A percentile compares a stretch with the other conserved stretches of the same genome.
phyloP scores from a whole-genome alignment of 1,140 invertebrate genomes.

The Solenopsis invicta region DNA sequence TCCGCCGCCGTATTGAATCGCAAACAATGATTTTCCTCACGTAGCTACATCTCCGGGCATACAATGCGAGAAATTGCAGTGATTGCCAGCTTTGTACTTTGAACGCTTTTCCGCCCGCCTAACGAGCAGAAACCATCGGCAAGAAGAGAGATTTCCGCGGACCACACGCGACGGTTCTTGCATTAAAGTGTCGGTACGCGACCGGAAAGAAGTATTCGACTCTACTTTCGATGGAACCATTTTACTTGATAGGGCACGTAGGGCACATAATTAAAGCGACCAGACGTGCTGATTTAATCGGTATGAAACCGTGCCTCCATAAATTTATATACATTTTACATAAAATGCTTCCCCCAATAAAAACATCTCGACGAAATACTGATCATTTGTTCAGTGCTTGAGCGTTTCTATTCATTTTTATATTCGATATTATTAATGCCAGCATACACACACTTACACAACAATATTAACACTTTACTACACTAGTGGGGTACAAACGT shows the following conservation, averaged over 20 bases:
- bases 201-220: conserved; percentile 48
- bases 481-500: too few relatives aligned
- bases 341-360: neutral
- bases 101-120: conserved; percentile 43
- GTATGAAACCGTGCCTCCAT: neutral
- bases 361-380: neutral
- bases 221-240: neutral
- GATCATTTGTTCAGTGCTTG: neutral
- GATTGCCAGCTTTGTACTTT: conserved; percentile 72
- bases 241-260: conserved; percentile 35
- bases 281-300: conserved; percentile 13
- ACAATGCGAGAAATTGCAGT: conserved; percentile 75
- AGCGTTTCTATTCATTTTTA: neutral
- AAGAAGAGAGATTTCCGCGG: conserved; percentile 60
- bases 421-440: neutral
- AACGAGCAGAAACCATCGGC: conserved; percentile 21
- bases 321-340: neutral
- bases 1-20: conserved; percentile 48
- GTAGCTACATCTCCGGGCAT: conserved; percentile 62
- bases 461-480: too few relatives aligned
- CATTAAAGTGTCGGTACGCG: conserved; percentile 46
- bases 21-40: conserved; percentile 74
- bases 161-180: conserved; percentile 53
- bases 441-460: too few relatives aligned
- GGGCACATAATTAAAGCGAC: conserved; percentile 22